Evolutionary conservation across 2,888 invertebrate genomes (phyloP).

Genomic region (Drosophila subsilvestris): DNA sequence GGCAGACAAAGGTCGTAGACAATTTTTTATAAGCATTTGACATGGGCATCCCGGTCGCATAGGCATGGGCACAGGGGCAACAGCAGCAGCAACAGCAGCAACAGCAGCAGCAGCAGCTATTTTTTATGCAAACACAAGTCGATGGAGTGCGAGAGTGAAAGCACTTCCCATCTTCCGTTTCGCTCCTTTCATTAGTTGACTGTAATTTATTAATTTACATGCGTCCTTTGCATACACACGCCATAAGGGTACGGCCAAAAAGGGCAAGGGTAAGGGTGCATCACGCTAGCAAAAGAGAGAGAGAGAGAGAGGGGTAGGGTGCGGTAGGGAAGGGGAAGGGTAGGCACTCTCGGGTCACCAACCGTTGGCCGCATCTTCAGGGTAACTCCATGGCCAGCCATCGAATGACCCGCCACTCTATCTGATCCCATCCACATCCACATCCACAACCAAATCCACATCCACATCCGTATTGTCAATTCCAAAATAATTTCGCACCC

Average conservation of each 20-base stretch:
- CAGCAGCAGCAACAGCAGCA: neutral
- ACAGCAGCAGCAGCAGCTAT: slow-evolving; percentile 1
- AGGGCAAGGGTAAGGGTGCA: slow-evolving; percentile 21
- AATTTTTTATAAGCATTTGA: slow-evolving; percentile 76
- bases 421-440: slow-evolving; percentile 6
- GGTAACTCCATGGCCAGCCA: slow-evolving; percentile 70
- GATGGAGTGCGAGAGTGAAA: slow-evolving; percentile 4
- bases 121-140: slow-evolving; percentile 1
- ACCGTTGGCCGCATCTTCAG: slow-evolving; percentile 70
- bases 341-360: slow-evolving; percentile 37
- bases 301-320: slow-evolving; percentile 13
- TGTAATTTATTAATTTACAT: slow-evolving; percentile 79
- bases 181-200: slow-evolving; percentile 69
- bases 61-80: neutral
- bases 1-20: slow-evolving; percentile 63
- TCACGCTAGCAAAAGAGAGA: neutral
- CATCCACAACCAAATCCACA: slow-evolving; percentile 12
- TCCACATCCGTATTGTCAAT: slow-evolving; percentile 25
- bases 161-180: slow-evolving; percentile 49
- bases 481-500: slow-evolving; percentile 40
- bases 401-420: slow-evolving; percentile 60
- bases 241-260: slow-evolving; percentile 44
- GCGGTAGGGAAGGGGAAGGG: slow-evolving; percentile 16
- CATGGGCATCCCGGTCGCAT: slow-evolving; percentile 60
- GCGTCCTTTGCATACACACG: slow-evolving; percentile 73